Conservation (phyloP, 2,113 vertebrate species). For the Tor tambroides region DNA sequence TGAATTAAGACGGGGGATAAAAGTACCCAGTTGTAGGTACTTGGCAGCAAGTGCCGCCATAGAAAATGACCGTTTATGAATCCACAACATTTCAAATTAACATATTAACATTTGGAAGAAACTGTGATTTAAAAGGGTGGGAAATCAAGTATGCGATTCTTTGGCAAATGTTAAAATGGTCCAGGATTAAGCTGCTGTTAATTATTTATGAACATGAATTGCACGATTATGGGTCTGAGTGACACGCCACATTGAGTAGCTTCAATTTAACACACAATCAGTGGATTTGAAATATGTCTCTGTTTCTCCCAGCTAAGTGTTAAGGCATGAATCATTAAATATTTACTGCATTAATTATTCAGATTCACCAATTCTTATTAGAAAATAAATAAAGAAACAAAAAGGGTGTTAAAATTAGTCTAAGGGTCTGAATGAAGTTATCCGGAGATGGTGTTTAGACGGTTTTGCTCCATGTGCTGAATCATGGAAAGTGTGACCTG, state of each 20-base stretch:
- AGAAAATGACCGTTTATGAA: neutral
- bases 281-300: slow-evolving; percentile 39
- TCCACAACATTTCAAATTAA: slow-evolving; percentile 17
- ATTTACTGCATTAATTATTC: slow-evolving; percentile 59
- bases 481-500: slow-evolving; percentile 2
- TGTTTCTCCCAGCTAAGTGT: slow-evolving; percentile 37
- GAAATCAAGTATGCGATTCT: neutral
- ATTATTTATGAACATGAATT: slow-evolving; percentile 58
- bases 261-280: slow-evolving; percentile 56
- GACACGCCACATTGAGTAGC: slow-evolving; percentile 37
- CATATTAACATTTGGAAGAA: slow-evolving; percentile 27
- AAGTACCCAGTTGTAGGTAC: neutral
- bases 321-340: slow-evolving; percentile 55
- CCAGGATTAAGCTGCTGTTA: slow-evolving; percentile 46
- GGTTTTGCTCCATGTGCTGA: neutral
- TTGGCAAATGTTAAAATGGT: slow-evolving; percentile 37
- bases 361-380: slow-evolving; percentile 28
- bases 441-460: neutral
- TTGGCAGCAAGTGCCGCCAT: neutral
- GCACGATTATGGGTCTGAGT: slow-evolving; percentile 50
- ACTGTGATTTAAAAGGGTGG: neutral
- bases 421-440: neutral
- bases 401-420: neutral
- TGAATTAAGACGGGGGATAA: neutral
- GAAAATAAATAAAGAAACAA: slow-evolving; percentile 4